These are phyloP conservation scores for Lathronympha strigana DNA, from an alignment of 2,888 invertebrate species.

Conservation along the genomic window DNA sequence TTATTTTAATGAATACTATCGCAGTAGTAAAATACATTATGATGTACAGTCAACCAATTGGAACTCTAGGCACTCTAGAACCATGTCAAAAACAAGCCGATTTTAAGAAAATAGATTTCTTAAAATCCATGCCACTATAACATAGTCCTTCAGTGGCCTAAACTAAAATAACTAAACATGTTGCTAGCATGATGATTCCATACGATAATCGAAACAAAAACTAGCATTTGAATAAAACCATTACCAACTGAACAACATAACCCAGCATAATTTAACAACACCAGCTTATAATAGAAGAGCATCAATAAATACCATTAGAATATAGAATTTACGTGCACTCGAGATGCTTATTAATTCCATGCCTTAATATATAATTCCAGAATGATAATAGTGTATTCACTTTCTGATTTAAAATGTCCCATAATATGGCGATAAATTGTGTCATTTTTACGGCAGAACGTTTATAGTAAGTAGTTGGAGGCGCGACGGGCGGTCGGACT, in stretches of 20 bases:
- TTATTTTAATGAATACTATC: too few relatives aligned
- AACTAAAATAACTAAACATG: too few relatives aligned
- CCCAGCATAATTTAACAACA: neutral
- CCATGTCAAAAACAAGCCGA: too few relatives aligned
- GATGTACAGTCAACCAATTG: too few relatives aligned
- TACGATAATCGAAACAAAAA: neutral
- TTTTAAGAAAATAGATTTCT: too few relatives aligned
- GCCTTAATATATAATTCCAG: constrained; percentile 27
- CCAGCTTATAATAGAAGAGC: constrained; percentile 6
- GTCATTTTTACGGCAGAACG: constrained; percentile 40
- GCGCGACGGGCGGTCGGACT: constrained; percentile 44
- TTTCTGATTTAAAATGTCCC: constrained; percentile 42
- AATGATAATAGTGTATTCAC: constrained; percentile 34
- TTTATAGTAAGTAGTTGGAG: constrained; percentile 39
- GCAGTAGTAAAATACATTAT: too few relatives aligned
- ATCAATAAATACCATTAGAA: constrained; percentile 18
- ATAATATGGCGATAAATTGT: constrained; percentile 40
- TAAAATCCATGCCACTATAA: too few relatives aligned
- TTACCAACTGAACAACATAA: neutral
- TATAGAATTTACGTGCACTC: constrained; percentile 21
- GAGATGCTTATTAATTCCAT: constrained; percentile 32
- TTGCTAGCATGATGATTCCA: too few relatives aligned
- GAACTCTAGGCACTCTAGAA: too few relatives aligned
- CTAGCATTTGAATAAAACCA: neutral
- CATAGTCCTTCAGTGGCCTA: too few relatives aligned